Conservation (phyloP, 2,797 vertebrate genomes). For the Chiloscyllium punctatum region DNA sequence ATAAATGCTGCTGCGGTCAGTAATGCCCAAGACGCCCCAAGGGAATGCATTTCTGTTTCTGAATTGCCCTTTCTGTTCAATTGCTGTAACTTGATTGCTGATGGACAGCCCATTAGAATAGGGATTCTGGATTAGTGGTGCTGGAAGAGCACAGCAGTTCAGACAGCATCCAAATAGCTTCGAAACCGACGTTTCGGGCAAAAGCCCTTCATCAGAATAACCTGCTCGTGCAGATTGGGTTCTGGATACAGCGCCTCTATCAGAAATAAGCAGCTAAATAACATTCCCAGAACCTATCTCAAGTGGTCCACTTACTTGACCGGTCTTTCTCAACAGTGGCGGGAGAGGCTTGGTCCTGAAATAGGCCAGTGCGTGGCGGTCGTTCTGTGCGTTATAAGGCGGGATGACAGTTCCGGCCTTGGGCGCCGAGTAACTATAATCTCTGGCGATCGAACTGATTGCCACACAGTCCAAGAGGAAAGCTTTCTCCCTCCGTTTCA, state of each 20-base stretch:
- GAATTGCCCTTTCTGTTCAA: neutral
- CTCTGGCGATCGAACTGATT: conserved; percentile 25
- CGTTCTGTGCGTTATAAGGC: conserved; percentile 41
- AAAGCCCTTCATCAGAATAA: too few relatives aligned
- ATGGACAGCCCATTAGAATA: too few relatives aligned
- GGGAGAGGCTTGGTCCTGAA: conserved; percentile 40
- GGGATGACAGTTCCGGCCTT: conserved; percentile 42
- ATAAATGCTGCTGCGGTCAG: too few relatives aligned
- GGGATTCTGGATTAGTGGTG: too few relatives aligned
- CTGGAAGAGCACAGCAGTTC: too few relatives aligned
- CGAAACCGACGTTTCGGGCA: too few relatives aligned
- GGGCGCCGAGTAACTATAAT: conserved; percentile 41
- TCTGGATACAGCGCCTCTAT: too few relatives aligned
- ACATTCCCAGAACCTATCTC: neutral
- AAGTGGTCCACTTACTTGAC: conserved; percentile 37
- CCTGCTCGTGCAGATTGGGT: too few relatives aligned
- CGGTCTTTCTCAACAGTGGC: conserved; percentile 40
- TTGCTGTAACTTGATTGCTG: neutral
- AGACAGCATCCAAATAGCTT: too few relatives aligned
- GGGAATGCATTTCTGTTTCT: too few relatives aligned
- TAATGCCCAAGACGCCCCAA: neutral
- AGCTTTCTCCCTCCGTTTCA: neutral
- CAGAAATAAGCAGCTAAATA: too few relatives aligned
- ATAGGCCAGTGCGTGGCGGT: neutral
- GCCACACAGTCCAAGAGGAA: conserved; percentile 41